Evolutionary conservation across 2,888 invertebrate species (phyloP).

Genomic region (Diadegma fenestrale): DNA sequence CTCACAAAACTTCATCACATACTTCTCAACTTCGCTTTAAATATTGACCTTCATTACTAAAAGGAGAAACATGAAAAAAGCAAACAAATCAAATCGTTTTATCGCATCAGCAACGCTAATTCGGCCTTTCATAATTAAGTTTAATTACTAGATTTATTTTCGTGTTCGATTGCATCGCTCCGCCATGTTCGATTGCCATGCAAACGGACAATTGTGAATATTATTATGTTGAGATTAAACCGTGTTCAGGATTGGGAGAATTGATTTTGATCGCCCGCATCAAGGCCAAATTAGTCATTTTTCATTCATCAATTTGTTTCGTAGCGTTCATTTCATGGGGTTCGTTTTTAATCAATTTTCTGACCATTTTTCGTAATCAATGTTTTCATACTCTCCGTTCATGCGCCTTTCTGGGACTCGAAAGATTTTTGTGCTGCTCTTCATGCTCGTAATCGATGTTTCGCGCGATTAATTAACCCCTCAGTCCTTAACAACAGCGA

Average conservation of each 20-base stretch:
- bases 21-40: constrained; percentile 75
- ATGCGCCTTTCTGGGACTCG: background rate
- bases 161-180: constrained; percentile 32
- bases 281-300: constrained; percentile 73
- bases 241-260: constrained; percentile 62
- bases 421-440: background rate
- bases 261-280: background rate
- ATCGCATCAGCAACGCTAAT: constrained; percentile 84
- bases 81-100: constrained; percentile 74
- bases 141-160: constrained; percentile 62
- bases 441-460: constrained; percentile 29
- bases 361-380: background rate
- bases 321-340: constrained; percentile 16
- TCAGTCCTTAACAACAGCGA: constrained; percentile 70
- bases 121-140: constrained; percentile 75
- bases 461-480: constrained; percentile 51
- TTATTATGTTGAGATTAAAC: constrained; percentile 72
- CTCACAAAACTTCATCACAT: constrained; percentile 70
- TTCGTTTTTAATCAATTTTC: constrained; percentile 47
- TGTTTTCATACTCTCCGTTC: constrained; percentile 22
- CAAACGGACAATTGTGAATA: constrained; percentile 38
- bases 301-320: constrained; percentile 14
- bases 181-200: constrained; percentile 39
- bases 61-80: constrained; percentile 21
- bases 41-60: constrained; percentile 75